phyloP scores from a whole-genome alignment of 2,888 invertebrate genomes.

The Perizoma affinitatum region DNA sequence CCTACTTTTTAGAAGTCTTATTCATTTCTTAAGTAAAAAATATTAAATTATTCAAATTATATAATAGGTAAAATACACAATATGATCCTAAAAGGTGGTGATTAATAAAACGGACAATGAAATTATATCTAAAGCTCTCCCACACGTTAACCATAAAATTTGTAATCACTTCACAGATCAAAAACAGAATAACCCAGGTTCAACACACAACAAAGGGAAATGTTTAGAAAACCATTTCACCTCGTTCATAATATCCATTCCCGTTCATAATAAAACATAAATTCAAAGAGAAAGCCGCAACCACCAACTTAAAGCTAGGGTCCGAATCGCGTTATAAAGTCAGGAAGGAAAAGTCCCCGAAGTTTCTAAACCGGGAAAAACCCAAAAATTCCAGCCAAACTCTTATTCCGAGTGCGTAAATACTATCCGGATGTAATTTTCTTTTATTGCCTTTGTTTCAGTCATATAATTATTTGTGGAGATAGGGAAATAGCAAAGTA shows the following conservation, averaged over 20 bases:
- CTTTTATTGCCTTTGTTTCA: conserved; percentile 78
- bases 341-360: conserved; percentile 75
- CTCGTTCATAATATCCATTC: conserved; percentile 62
- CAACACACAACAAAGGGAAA: conserved; percentile 45
- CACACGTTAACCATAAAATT: no score
- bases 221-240: conserved; percentile 57
- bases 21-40: no score
- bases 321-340: conserved; percentile 71
- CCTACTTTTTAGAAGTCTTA: no score
- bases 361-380: conserved; percentile 70
- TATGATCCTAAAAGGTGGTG: no score
- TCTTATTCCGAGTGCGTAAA: conserved; percentile 74
- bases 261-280: conserved; percentile 66
- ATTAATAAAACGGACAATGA: no score
- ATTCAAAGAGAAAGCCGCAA: conserved; percentile 69
- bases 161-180: conserved; percentile 7
- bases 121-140: no score
- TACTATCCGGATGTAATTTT: conserved; percentile 70
- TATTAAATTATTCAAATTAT: no score
- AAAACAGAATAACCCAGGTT: conserved; percentile 15
- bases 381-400: conserved; percentile 71
- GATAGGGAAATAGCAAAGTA: conserved; percentile 34
- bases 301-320: conserved; percentile 67
- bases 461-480: conserved; percentile 69
- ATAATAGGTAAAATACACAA: no score